phyloP scores from a whole-genome alignment of 2,888 invertebrate genomes.

The Drosophila borealis region DNA sequence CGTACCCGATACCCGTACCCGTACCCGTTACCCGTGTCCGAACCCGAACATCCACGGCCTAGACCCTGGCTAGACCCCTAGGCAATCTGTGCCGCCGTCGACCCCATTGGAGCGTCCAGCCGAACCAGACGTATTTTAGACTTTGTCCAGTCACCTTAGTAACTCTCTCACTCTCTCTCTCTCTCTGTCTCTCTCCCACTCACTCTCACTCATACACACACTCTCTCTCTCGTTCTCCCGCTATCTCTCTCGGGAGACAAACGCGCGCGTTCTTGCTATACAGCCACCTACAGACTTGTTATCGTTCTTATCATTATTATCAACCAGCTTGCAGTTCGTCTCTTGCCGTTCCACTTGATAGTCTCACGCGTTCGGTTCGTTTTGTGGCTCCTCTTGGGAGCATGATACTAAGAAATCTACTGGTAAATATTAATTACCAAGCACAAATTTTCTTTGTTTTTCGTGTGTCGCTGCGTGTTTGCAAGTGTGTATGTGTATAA shows the following conservation, averaged over 20 bases:
- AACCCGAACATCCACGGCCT: slow-evolving; percentile 14
- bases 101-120: not conserved
- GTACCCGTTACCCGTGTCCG: not conserved
- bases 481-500: not conserved
- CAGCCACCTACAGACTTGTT: not conserved
- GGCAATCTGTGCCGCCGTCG: not conserved
- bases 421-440: slow-evolving; percentile 75
- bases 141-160: slow-evolving; percentile 20
- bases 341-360: slow-evolving; percentile 12
- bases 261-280: slow-evolving; percentile 11
- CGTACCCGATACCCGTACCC: not conserved
- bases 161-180: not conserved
- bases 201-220: no score
- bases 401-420: slow-evolving; percentile 72
- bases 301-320: slow-evolving; percentile 23
- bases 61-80: slow-evolving; percentile 30
- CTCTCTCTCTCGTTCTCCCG: not conserved
- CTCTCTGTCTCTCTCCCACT: not conserved
- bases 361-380: slow-evolving; percentile 8
- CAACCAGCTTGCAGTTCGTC: slow-evolving; percentile 12
- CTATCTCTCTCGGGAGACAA: not conserved
- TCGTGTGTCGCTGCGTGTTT: not conserved
- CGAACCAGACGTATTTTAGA: slow-evolving; percentile 17
- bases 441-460: slow-evolving; percentile 6
- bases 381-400: slow-evolving; percentile 15